Evolutionary conservation across 2,113 vertebrate genomes (phyloP).

Genomic region (Formicarius rufipectus): DNA sequence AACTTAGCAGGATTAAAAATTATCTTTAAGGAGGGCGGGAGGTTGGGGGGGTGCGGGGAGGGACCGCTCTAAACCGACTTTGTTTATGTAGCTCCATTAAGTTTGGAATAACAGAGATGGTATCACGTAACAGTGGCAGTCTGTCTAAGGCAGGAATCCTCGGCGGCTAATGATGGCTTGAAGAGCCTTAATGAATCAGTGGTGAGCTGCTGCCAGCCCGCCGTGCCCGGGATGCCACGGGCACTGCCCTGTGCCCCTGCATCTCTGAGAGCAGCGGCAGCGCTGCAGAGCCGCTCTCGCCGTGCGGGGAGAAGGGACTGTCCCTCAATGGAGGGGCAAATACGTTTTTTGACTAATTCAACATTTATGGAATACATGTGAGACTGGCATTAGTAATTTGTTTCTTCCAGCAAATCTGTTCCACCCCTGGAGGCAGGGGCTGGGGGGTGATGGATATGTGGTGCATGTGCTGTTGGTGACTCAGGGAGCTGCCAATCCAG

Average conservation of each 20-base stretch:
- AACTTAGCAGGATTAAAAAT: background rate
- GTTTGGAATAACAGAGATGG: constrained; percentile 41
- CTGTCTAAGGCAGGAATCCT: background rate
- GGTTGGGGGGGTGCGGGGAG: too few species aligned
- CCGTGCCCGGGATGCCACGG: background rate
- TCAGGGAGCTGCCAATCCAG: background rate
- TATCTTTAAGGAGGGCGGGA: background rate
- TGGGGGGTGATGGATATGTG: fast-evolving
- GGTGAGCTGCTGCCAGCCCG: background rate
- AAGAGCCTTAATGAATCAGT: constrained; percentile 22
- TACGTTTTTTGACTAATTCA: background rate
- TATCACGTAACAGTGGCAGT: background rate
- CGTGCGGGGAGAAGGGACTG: background rate
- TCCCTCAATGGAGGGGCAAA: background rate
- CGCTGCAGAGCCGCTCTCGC: background rate
- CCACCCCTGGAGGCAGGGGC: background rate
- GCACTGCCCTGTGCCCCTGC: background rate
- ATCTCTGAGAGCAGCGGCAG: background rate
- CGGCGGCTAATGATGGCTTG: background rate
- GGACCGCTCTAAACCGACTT: background rate
- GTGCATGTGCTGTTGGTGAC: fast-evolving
- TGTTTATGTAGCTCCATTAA: constrained; percentile 39
- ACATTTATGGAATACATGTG: background rate
- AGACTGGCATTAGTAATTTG: background rate
- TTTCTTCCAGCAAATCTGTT: background rate